Percentiles rank a stretch among this genome's conserved stretches.
phyloP scores from a whole-genome alignment of 2,113 vertebrate species.

The Terrapene triunguis region DNA sequence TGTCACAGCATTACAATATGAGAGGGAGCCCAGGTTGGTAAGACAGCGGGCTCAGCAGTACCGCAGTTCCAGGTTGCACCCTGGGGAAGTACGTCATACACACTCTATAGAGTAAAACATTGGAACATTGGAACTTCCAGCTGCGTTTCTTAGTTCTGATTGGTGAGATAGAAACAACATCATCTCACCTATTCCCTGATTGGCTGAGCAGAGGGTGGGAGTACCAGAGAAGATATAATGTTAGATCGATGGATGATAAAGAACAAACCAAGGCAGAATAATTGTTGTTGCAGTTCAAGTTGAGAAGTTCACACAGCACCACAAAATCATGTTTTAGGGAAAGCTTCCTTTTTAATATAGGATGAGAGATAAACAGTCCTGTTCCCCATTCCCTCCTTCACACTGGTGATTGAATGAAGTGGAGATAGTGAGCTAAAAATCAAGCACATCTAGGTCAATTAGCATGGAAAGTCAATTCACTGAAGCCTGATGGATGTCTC shows the following conservation, averaged over 20 bases:
- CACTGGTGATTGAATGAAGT: constrained; percentile 54
- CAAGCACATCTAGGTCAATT: constrained; percentile 74
- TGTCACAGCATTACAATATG: no score
- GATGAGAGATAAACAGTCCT: constrained; percentile 37
- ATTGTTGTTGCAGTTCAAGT: constrained; percentile 18
- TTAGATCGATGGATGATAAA: background rate
- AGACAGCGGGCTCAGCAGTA: no score
- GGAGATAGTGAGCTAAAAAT: constrained; percentile 60
- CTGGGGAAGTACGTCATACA: no score
- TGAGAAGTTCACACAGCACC: constrained; percentile 36
- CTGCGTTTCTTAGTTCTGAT: constrained; percentile 7
- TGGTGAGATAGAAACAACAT: background rate
- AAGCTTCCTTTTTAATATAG: constrained; percentile 32
- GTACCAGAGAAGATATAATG: background rate
- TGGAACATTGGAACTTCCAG: background rate
- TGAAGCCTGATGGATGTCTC: constrained; percentile 69
- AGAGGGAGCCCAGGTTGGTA: no score
- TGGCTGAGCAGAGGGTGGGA: background rate
- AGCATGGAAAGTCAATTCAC: constrained; percentile 75
- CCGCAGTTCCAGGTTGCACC: no score
- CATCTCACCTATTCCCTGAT: rapidly evolving
- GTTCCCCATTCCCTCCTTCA: constrained; percentile 46
- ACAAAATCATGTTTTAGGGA: constrained; percentile 39
- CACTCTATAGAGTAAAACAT: background rate
- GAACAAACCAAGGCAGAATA: background rate